Percentiles rank a stretch among this genome's conserved stretches.
Evolutionary conservation across 2,113 vertebrate species (phyloP).

Genomic region (Hystrix cristata): DNA sequence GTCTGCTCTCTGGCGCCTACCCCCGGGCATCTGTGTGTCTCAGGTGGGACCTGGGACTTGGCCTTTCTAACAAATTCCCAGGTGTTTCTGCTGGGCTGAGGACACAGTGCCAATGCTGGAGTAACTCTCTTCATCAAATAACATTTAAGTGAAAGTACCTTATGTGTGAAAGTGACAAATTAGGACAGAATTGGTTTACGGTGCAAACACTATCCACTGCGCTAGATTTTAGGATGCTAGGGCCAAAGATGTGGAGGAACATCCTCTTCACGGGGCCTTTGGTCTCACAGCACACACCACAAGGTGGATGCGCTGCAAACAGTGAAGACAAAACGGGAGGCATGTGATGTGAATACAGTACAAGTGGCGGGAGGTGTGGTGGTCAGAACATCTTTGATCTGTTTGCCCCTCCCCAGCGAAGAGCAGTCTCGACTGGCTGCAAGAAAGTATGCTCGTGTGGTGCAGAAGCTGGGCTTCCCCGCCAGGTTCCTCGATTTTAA

Average conservation of each 20-base stretch:
- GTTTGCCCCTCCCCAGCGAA: constrained; percentile 88
- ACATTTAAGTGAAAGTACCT: not conserved
- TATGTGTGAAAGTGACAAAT: not conserved
- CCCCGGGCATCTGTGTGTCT: not conserved
- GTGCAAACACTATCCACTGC: not conserved
- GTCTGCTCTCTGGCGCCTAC: not conserved
- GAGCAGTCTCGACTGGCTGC: constrained; percentile 97
- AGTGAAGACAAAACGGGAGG: not conserved
- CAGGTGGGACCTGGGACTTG: not conserved
- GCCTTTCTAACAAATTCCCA: constrained; percentile 6
- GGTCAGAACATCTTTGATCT: not conserved
- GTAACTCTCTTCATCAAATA: not conserved
- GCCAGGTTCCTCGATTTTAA: constrained; percentile 98
- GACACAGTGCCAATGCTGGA: not conserved
- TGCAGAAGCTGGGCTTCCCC: constrained; percentile 98
- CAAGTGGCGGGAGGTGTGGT: not conserved
- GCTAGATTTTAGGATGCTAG: not conserved
- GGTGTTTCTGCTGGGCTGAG: not conserved
- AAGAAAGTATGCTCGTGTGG: constrained; percentile 95
- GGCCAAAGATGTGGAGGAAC: not conserved
- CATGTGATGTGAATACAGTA: not conserved
- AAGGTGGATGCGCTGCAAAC: not conserved
- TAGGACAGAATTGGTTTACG: not conserved
- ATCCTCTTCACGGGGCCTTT: not conserved
- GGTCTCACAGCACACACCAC: not conserved